These are phyloP conservation scores for Oligia fasciuncula DNA, from an alignment of 2,888 invertebrate genomes.

Conservation along the genomic window DNA sequence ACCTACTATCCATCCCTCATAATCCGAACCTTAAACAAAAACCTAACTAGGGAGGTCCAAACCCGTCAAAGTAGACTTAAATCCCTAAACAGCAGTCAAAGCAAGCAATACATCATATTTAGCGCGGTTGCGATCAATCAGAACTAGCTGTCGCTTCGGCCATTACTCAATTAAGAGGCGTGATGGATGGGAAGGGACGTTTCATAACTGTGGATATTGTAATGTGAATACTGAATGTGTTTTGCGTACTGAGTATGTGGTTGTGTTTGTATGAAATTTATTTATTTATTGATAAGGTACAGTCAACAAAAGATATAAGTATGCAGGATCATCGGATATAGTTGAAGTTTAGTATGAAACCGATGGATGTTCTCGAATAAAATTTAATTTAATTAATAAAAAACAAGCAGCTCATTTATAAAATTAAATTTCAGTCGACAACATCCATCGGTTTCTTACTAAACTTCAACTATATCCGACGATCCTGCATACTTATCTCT, in stretches of 20 bases:
- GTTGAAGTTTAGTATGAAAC: too few species aligned
- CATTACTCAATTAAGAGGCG: conserved; percentile 82
- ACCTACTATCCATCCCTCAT: neutral
- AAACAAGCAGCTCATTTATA: too few species aligned
- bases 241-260: conserved; percentile 27
- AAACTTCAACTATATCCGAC: too few species aligned
- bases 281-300: too few species aligned
- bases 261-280: conserved; percentile 1
- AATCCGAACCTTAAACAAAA: neutral
- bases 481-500: too few species aligned
- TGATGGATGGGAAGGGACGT: conserved; percentile 67
- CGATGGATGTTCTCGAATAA: too few species aligned
- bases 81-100: conserved; percentile 55
- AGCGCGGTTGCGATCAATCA: conserved; percentile 79
- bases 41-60: neutral
- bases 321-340: too few species aligned
- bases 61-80: conserved; percentile 31
- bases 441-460: too few species aligned
- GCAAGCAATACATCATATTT: conserved; percentile 76
- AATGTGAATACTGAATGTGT: conserved; percentile 43
- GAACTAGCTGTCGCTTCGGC: conserved; percentile 71
- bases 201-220: conserved; percentile 58
- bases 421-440: too few species aligned
- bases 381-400: too few species aligned
- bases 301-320: too few species aligned